Conservation (phyloP, 2,113 vertebrate genomes). For the Upupa epops region DNA sequence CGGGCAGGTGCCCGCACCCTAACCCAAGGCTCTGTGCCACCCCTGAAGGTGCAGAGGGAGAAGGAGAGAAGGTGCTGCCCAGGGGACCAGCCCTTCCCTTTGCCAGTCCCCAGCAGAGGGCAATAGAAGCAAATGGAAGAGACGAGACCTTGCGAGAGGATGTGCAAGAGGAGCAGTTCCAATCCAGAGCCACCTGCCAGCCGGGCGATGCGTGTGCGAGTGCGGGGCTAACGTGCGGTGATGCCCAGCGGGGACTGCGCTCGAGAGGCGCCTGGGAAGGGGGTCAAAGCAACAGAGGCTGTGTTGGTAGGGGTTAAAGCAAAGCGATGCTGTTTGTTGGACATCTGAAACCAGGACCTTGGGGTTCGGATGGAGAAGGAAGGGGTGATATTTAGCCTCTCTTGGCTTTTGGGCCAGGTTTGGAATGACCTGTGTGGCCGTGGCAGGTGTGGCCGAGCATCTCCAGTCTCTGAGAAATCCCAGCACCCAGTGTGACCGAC, state of each 20-base stretch:
- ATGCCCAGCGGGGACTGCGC: not conserved
- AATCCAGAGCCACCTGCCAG: not conserved
- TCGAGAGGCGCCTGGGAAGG: not conserved
- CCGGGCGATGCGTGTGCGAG: not conserved
- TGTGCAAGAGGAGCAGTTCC: not conserved
- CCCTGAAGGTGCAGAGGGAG: not conserved
- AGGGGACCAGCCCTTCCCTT: not conserved
- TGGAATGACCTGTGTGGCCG: not conserved
- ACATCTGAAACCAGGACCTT: not conserved
- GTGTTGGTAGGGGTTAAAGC: not conserved
- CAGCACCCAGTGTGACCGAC: rapidly evolving
- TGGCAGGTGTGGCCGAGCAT: not conserved
- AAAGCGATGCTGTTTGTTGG: not conserved
- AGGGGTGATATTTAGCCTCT: not conserved
- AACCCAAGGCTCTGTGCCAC: not conserved
- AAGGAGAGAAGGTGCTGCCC: rapidly evolving
- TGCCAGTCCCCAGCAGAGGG: slow-evolving; percentile 55
- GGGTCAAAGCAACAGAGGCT: not conserved
- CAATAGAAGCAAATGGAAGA: slow-evolving; percentile 60
- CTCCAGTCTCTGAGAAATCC: not conserved
- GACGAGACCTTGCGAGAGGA: not conserved
- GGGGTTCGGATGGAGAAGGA: not conserved
- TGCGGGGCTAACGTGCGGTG: rapidly evolving
- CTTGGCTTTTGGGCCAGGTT: not conserved
- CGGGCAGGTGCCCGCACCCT: rapidly evolving